Evolutionary conservation across 2,113 vertebrate genomes (phyloP), one percentile per base, ranked within the genome.

Genomic region (Psilopsiagon aymara): DNA sequence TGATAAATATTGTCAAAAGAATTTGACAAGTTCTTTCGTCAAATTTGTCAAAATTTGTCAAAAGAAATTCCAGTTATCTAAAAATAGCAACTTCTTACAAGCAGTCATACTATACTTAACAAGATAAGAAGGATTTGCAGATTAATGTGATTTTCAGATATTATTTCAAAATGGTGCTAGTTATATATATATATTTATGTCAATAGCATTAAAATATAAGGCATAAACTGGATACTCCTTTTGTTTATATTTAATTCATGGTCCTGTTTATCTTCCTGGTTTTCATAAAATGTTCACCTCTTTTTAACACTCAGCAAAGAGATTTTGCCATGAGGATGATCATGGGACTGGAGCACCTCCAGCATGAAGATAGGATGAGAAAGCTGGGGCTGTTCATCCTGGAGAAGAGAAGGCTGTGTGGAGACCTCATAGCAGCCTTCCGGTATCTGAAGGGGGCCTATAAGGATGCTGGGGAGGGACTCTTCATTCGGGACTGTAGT

Each of bases 181-280:
- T 95, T 92, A 92, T 80, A 52, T 37, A 68, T 35, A 35, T 10
- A 35, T 49, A 70, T 92, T 90, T 37, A 35, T 82, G 95, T 47
- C n/a, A 86, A 59, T 62, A 88, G 35, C 63, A 91, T 79, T 86
- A 77, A 96, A 96, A 96, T 89, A 77, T 62, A 94, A 78, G 23
- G 19, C 29, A 57, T 9, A 64, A 70, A 76, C 19, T 13, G 64
- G 86, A 39, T 41, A 62, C 1, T 60, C 15, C 81, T 78, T 41
- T 47, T 70, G 16, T 70, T 95, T 88, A 60, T 71, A 75, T 90
- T 93, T 85, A 90, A 86, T 31, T 75, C 4, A 44, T 27, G 67
- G 39, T 86, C 23, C 35, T 52, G 29, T 66, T 86, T 51, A 10
- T 67, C 41, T 60, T 84, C 35, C 53, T 62, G 11, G 27, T 39